Evolutionary conservation across 2,888 invertebrate species (phyloP).

Genomic region (Protonemura montana): DNA sequence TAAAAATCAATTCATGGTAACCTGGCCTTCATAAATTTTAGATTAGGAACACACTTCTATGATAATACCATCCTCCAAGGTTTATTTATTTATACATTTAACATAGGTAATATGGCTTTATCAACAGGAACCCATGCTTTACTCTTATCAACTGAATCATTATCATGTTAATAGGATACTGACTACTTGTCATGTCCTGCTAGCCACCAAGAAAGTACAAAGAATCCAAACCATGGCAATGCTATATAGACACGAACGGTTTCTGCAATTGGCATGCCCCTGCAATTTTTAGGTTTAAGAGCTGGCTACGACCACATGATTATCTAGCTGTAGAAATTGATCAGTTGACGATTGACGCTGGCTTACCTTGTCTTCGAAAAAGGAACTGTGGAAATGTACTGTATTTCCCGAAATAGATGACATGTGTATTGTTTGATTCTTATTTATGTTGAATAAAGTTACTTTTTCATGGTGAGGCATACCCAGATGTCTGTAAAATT

Average conservation of each 20-base stretch:
- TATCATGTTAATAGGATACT: neutral
- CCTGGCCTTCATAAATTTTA: neutral
- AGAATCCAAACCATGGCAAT: too few relatives aligned
- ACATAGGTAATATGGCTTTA: neutral
- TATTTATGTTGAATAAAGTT: slow-evolving; percentile 85
- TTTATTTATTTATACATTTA: neutral
- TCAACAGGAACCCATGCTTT: slow-evolving; percentile 12
- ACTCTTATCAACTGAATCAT: neutral
- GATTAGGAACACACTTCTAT: neutral
- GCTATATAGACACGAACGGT: too few relatives aligned
- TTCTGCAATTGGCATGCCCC: too few relatives aligned
- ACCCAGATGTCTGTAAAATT: slow-evolving; percentile 77
- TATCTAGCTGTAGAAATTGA: neutral
- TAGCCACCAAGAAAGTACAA: neutral
- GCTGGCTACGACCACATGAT: too few relatives aligned
- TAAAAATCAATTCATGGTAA: neutral
- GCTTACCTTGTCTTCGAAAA: slow-evolving; percentile 92
- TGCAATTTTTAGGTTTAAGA: too few relatives aligned
- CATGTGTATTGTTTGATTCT: slow-evolving; percentile 86
- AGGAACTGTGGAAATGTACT: slow-evolving; percentile 95
- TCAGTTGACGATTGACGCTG: neutral
- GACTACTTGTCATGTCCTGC: neutral
- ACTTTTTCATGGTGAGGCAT: slow-evolving; percentile 87
- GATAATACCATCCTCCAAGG: neutral
- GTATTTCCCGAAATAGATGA: slow-evolving; percentile 94